Conservation (phyloP, 2,113 vertebrate species). For the Indicator maculatus region DNA sequence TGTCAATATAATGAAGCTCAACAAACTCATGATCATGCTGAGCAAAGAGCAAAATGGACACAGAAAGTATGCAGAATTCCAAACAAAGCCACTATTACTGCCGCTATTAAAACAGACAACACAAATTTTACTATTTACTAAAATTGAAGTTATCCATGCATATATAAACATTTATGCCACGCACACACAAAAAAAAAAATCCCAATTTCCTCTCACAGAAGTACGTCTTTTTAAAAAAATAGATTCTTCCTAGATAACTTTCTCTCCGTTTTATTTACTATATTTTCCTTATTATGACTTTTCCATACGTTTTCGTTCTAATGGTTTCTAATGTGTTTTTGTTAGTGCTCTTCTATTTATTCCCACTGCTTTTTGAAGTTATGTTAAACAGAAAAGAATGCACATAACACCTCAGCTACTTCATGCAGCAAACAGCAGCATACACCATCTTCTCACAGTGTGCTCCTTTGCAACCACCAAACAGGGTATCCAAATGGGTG, state of each 20-base stretch:
- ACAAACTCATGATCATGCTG: background rate
- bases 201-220: background rate
- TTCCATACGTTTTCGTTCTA: background rate
- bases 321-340: background rate
- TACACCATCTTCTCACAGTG: accelerated
- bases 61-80: background rate
- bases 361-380: background rate
- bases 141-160: background rate
- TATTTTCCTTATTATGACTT: background rate
- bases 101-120: background rate
- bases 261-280: background rate
- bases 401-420: background rate
- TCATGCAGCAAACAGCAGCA: background rate
- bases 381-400: background rate
- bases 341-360: background rate
- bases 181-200: background rate
- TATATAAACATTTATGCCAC: background rate
- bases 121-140: background rate
- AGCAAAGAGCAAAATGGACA: background rate
- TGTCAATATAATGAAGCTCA: background rate
- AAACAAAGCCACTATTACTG: background rate
- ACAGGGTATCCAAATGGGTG: background rate
- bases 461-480: background rate
- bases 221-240: background rate
- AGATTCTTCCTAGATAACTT: background rate